Evolutionary conservation across 1,140 invertebrate species (phyloP).

Genomic region (Drosophila watanabei): DNA sequence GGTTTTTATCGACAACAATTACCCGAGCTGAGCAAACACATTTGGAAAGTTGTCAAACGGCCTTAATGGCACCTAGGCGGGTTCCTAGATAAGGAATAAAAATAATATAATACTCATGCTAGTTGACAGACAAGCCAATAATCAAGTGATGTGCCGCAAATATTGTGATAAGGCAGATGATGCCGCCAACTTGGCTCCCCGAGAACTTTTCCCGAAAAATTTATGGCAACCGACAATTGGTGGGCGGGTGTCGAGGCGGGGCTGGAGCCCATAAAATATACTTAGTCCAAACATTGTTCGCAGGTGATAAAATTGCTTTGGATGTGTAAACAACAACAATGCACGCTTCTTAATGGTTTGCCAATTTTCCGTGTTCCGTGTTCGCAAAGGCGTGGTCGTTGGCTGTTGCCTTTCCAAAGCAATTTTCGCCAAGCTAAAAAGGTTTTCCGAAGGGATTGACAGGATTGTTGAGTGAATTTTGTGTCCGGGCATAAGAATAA

Average conservation of each 20-base stretch:
- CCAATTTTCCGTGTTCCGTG: constrained; percentile 46
- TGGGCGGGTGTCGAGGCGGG: constrained; percentile 18
- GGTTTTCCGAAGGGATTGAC: constrained; percentile 29
- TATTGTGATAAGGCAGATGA: constrained; percentile 62
- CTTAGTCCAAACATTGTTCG: constrained; percentile 42
- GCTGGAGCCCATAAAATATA: constrained; percentile 53
- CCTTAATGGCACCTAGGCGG: constrained; percentile 54
- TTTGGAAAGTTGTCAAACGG: constrained; percentile 68
- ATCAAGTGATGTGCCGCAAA: constrained; percentile 57
- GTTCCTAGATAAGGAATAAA: constrained; percentile 63
- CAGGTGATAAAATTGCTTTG: constrained; percentile 55
- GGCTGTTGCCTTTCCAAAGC: constrained; percentile 19
- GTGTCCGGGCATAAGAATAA: constrained; percentile 11
- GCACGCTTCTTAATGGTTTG: constrained; percentile 57
- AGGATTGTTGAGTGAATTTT: constrained; percentile 15
- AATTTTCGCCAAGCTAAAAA: constrained; percentile 38
- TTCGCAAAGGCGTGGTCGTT: constrained; percentile 36
- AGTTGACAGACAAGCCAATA: constrained; percentile 58
- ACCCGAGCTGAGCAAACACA: constrained; percentile 66
- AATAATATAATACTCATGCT: constrained; percentile 54
- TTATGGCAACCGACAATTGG: constrained; percentile 62
- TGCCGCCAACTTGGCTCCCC: constrained; percentile 8
- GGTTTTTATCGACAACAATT: constrained; percentile 63
- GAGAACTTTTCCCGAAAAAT: constrained; percentile 34
- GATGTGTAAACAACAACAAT: constrained; percentile 53